Conservation (phyloP, 2,113 vertebrate genomes). For the Dipodomys ordii region DNA sequence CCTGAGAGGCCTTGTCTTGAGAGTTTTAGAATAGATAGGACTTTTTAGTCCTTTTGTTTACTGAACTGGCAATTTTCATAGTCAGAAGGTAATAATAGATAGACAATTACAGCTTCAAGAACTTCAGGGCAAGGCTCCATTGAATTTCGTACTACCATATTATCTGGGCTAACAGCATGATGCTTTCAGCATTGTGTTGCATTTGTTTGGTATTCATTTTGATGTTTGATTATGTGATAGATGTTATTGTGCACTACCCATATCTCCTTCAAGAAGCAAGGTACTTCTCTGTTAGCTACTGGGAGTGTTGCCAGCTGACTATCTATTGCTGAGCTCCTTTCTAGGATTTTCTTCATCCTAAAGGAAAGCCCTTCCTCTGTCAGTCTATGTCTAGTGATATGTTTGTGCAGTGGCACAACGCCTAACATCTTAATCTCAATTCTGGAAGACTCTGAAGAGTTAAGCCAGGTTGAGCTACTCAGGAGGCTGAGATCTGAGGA, state of each 20-base stretch:
- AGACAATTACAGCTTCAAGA: constrained; percentile 37
- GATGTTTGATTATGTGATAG: constrained; percentile 16
- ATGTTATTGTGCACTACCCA: neutral
- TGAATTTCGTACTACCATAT: neutral
- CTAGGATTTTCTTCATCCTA: neutral
- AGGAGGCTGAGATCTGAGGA: no score
- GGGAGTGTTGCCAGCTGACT: neutral
- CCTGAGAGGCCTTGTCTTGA: constrained; percentile 52
- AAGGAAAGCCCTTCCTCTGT: neutral
- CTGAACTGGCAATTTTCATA: constrained; percentile 68
- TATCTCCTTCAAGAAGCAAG: neutral
- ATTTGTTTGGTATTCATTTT: constrained; percentile 8
- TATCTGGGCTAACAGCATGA: constrained; percentile 30
- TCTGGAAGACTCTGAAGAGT: neutral
- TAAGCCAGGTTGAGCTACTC: no score
- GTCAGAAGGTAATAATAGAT: constrained; percentile 71
- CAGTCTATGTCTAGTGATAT: neutral
- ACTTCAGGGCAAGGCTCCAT: neutral
- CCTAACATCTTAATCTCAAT: neutral
- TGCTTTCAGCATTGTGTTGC: neutral
- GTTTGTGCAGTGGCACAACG: neutral
- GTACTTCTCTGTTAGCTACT: neutral
- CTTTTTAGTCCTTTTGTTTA: constrained; percentile 75
- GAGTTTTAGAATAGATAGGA: constrained; percentile 58
- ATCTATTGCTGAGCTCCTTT: neutral